phyloP scores from a whole-genome alignment of 1,140 invertebrate species.

The Nylanderia fulva region DNA sequence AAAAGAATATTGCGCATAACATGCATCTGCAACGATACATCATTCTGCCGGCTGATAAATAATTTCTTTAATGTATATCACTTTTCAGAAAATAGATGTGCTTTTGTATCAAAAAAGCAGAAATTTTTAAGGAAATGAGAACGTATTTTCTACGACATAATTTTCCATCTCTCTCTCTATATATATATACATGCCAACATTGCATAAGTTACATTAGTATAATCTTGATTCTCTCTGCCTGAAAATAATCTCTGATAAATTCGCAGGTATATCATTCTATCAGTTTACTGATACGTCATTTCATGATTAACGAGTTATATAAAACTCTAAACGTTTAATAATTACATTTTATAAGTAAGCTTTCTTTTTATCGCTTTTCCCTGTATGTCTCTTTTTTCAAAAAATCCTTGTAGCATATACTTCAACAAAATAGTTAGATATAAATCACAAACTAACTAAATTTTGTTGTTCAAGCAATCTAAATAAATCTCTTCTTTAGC shows the following conservation, averaged over 20 bases:
- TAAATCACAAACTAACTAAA: no score
- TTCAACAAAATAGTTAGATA: no score
- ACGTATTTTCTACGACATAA: neutral
- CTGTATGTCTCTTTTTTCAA: neutral
- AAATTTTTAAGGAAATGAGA: neutral
- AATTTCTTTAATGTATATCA: neutral
- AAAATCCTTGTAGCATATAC: neutral
- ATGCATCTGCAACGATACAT: slow-evolving; percentile 22
- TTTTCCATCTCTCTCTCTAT: neutral
- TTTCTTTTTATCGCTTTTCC: neutral
- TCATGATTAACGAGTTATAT: slow-evolving; percentile 19
- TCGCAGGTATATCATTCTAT: slow-evolving; percentile 1
- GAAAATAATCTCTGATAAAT: slow-evolving; percentile 36
- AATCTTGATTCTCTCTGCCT: neutral
- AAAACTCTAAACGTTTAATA: slow-evolving; percentile 23
- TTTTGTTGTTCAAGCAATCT: no score
- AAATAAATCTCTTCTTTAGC: no score
- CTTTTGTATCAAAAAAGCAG: neutral
- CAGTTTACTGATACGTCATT: slow-evolving; percentile 7
- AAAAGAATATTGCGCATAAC: neutral
- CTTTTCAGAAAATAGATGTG: neutral
- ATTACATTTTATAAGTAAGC: neutral
- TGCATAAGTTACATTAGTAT: slow-evolving; percentile 32
- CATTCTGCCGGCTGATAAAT: slow-evolving; percentile 7
- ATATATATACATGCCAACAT: neutral